Conservation (phyloP, 2,113 vertebrate species). For the Sterna hirundo region DNA sequence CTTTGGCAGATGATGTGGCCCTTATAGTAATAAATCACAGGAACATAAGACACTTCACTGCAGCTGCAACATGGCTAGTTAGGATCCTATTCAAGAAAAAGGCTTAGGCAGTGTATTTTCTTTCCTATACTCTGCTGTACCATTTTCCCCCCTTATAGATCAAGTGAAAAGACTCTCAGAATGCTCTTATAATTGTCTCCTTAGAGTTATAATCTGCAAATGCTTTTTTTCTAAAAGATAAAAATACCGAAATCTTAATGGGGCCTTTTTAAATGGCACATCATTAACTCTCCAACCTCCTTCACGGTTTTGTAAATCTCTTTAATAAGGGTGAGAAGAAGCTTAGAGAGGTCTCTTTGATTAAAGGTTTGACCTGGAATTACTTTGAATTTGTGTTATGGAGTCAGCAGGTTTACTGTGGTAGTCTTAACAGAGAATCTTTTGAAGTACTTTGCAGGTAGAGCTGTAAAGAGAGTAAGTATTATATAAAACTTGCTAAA, state of each 20-base stretch:
- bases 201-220: conserved; percentile 71
- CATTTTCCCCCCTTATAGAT: conserved; percentile 61
- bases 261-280: conserved; percentile 65
- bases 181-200: conserved; percentile 68
- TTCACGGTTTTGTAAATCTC: conserved; percentile 70
- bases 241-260: conserved; percentile 71
- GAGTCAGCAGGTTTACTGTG: conserved; percentile 42
- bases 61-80: conserved; percentile 76
- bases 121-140: conserved; percentile 62
- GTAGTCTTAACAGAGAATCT: conserved; percentile 21
- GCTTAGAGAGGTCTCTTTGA: conserved; percentile 49
- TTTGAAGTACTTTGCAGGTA: conserved; percentile 31
- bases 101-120: conserved; percentile 65
- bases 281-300: conserved; percentile 71
- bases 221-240: conserved; percentile 61
- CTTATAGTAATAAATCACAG: conserved; percentile 71
- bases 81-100: conserved; percentile 76
- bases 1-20: conserved; percentile 67
- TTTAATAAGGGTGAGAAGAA: conserved; percentile 52
- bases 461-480: conserved; percentile 8
- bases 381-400: conserved; percentile 49
- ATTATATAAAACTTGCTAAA: conserved; percentile 20
- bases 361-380: conserved; percentile 62
- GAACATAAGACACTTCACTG: conserved; percentile 65
- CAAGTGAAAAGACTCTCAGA: conserved; percentile 73